Percentiles rank a stretch among this genome's conserved stretches.
These are phyloP conservation scores for Tyto alba DNA, from an alignment of 2,113 vertebrate species.

Conservation along the genomic window DNA sequence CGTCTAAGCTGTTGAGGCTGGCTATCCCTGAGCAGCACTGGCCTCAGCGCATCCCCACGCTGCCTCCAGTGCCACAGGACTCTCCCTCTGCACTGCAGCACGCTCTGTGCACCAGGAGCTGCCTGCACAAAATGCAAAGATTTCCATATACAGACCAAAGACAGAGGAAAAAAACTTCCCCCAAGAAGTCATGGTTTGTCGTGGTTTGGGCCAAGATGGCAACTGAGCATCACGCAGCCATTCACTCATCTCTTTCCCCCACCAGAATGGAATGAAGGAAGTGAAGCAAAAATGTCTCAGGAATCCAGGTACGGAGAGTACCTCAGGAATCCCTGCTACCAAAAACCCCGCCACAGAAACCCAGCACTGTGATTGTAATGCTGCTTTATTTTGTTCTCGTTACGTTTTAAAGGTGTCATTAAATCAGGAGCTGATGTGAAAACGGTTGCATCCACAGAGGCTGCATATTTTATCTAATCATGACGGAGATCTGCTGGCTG, in stretches of 20 bases:
- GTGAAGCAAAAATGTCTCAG: no score
- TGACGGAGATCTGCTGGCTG: neutral
- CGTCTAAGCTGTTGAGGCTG: neutral
- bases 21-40: neutral
- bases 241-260: no score
- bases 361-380: neutral
- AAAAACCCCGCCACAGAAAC: no score
- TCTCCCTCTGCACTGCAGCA: neutral
- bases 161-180: neutral
- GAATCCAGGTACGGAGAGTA: no score
- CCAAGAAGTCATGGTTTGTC: no score
- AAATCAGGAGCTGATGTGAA: neutral
- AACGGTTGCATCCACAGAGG: neutral
- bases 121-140: neutral
- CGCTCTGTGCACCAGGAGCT: neutral
- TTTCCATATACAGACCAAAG: neutral
- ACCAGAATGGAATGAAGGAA: no score
- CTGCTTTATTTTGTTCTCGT: neutral
- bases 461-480: neutral
- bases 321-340: no score
- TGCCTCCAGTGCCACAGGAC: neutral
- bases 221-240: no score
- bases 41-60: accelerated
- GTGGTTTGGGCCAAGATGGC: no score
- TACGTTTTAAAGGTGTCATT: neutral